Evolutionary conservation across 53 echinoderm and acorn worm genomes (phyloP), one percentile per base, ranked within the genome.

Genomic region (Luidia sarsii): DNA sequence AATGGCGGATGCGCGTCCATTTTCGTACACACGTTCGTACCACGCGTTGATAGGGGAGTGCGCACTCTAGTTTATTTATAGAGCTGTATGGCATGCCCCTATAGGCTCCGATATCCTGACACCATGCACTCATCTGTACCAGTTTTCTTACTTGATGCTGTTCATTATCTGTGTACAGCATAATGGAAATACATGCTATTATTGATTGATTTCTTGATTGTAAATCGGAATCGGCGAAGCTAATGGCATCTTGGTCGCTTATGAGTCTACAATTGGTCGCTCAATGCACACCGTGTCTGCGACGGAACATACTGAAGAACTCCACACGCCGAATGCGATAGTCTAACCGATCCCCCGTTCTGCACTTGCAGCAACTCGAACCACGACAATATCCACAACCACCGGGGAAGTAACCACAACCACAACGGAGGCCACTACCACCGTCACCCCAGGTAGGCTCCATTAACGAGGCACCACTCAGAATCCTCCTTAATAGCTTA

Each of bases 391-490:
- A 36, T 55, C 39, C 24, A 73, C 39, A 14, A 50, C 50, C 4
- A 48, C 49, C 14, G 35, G 53, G 1, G 71, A 52, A 51, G 50
- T 33, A 15, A 56, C 56, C 14, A 56, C 57, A 73, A 56, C 57
- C 15, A 73, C 73, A 4, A 73, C 21, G 24, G 73, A 73, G 3
- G 21, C 56, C 22, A 53, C 33, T 23, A 73, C 73, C 36, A 39
- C 39, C 36, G 16, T 28, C 11, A 73, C 73, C 10, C 73, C 73
- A 25, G 73, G 73, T 73, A 73, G 5, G n/a, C n/a, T n/a, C n/a
- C n/a, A n/a, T n/a, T n/a, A n/a, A n/a, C n/a, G n/a, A n/a, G n/a
- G n/a, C n/a, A n/a, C n/a, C n/a, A n/a, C n/a, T n/a, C n/a, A n/a
- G n/a, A n/a, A n/a, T n/a, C n/a, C n/a, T n/a, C n/a, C n/a, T n/a